Evolutionary conservation across 2,113 vertebrate genomes (phyloP).

Genomic region (Mesembrinibis cayennensis): DNA sequence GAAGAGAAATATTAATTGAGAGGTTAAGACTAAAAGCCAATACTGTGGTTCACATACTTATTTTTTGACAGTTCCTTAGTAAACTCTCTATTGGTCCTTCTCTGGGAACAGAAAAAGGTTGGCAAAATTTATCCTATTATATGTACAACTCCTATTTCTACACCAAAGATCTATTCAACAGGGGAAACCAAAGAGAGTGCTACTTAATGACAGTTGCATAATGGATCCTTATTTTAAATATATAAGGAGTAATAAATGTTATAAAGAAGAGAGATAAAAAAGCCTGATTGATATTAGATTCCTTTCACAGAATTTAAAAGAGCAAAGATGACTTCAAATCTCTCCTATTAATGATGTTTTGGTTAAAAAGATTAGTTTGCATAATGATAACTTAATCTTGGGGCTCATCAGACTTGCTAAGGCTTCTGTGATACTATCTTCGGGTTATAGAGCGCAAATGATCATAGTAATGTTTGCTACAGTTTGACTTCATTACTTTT

Average conservation of each 20-base stretch:
- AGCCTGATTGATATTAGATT: neutral
- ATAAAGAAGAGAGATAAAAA: neutral
- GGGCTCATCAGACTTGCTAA: neutral
- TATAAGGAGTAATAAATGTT: neutral
- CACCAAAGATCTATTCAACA: neutral
- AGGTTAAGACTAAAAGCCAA: neutral
- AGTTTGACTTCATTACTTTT: neutral
- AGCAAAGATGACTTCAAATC: neutral
- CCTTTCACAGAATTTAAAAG: neutral
- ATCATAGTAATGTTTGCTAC: neutral
- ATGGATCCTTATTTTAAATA: neutral
- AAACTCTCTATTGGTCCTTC: neutral
- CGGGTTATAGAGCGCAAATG: neutral
- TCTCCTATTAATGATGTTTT: neutral
- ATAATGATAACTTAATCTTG: neutral
- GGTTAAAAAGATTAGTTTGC: neutral
- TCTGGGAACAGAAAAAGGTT: neutral
- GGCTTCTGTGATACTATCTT: neutral
- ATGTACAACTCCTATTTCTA: neutral
- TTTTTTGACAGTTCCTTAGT: neutral
- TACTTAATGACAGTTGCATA: neutral
- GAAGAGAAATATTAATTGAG: neutral
- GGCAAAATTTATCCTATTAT: neutral
- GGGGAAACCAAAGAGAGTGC: neutral
- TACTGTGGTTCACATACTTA: neutral